Base-by-base conservation (phyloP, 2,113 vertebrate genomes). In the Casuarius casuarius region DNA sequence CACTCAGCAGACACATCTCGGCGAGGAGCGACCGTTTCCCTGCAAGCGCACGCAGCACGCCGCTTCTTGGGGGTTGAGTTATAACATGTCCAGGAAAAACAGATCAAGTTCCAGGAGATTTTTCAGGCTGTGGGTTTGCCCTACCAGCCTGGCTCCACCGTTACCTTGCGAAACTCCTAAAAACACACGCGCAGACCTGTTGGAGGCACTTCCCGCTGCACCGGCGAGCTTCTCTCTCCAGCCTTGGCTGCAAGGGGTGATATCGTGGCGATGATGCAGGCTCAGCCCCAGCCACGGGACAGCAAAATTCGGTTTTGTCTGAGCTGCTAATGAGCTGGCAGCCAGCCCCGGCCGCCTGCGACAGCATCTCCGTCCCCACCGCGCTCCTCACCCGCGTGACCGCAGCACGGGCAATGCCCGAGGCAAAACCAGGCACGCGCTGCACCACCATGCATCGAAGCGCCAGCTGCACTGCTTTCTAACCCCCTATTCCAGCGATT, bases 41-140 rank as follows among this genome's bases (percentile, higher is more conserved):
- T 21, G 11, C 58, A 95, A 95, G 71, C 90, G 93, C 84, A 97
- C 95, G 73, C 96, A 94, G 77, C 26, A 51, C 1, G 0, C 2
- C 3, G 61, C 91, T 89, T 87, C 92, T 83, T 95, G 92, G 51
- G 91, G 91, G 87, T 67, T 0, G 52, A 81, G 54, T 82, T 90
- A 79, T 4, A 92, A 68, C 6, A 3, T 13, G 3, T 90, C 95
- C 93, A 95, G 94, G 51, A 96, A 77, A 97, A 97, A 97, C 67
- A 96, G 94, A 96, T 95, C 81, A 84, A 80, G 89, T 97, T 95
- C 90, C 96, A 95, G 82, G 42, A 75, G 79, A 96, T 94, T 91
- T 96, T 76, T 83, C 9, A 92, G 52, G 73, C 73, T 52, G 54
- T 88, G 75, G 58, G 87, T 74, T 94, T 95, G 91, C 81, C 58